Conservation (phyloP, 2,797 vertebrate genomes). For the Heterohyrax brucei region DNA sequence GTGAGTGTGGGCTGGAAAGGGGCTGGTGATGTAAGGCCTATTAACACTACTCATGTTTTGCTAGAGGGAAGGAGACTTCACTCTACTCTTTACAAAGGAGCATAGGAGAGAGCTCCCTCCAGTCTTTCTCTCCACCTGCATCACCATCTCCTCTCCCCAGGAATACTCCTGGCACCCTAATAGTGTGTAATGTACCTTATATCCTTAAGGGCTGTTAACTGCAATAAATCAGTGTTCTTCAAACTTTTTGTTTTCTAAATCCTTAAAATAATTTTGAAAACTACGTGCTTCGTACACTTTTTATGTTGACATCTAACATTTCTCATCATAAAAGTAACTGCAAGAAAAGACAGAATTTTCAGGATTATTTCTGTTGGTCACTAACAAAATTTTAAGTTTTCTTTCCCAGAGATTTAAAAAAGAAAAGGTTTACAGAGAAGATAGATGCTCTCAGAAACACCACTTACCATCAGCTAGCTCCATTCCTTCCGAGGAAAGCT, state of each 20-base stretch:
- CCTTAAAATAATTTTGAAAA: not conserved
- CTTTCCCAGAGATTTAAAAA: not conserved
- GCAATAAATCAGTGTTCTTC: not conserved
- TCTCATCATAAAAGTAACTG: not conserved
- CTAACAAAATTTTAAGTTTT: not conserved
- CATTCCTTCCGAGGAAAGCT: not conserved
- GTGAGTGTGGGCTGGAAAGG: not conserved
- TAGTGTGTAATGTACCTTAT: not conserved
- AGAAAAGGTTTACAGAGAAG: constrained; percentile 27
- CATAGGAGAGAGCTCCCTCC: not conserved
- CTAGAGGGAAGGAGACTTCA: not conserved
- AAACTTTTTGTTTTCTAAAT: not conserved
- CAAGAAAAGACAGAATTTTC: not conserved
- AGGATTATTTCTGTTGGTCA: not conserved
- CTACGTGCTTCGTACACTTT: not conserved
- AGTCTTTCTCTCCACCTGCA: not conserved
- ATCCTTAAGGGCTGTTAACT: not conserved
- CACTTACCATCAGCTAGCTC: not conserved
- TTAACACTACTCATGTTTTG: not conserved
- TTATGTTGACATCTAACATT: not conserved
- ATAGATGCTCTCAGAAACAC: not conserved
- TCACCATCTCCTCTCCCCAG: no score
- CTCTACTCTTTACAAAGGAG: not conserved
- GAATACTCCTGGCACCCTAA: not conserved
- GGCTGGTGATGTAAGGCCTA: not conserved